Evolutionary conservation across 2,888 invertebrate genomes (phyloP).

Genomic region (Gonocerus acuteangulatus): DNA sequence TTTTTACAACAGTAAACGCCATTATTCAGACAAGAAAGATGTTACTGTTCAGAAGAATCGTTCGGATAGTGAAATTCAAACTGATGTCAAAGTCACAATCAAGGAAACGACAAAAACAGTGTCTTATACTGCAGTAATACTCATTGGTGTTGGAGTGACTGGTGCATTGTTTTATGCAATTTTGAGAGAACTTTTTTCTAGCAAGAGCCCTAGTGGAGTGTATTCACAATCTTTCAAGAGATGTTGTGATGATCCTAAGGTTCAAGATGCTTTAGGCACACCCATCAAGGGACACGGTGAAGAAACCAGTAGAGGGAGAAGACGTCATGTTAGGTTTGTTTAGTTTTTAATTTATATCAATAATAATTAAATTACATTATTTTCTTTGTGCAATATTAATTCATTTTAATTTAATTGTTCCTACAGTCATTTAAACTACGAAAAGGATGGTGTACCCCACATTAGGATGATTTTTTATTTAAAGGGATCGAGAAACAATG

Average conservation of each 20-base stretch:
- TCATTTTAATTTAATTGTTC: constrained; percentile 14
- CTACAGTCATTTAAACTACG: constrained; percentile 61
- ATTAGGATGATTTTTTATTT: constrained; percentile 87
- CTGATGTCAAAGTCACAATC: constrained; percentile 49
- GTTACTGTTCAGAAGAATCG: neutral
- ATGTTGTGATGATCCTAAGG: constrained; percentile 64
- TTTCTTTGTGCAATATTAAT: neutral
- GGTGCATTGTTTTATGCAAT: constrained; percentile 75
- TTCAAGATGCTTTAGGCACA: constrained; percentile 76
- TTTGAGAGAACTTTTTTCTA: constrained; percentile 78
- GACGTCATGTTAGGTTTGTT: constrained; percentile 64
- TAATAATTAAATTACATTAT: too few relatives aligned
- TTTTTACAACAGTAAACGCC: neutral
- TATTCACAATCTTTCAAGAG: constrained; percentile 70
- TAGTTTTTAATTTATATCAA: neutral
- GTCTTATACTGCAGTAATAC: constrained; percentile 73
- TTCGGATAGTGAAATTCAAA: constrained; percentile 18
- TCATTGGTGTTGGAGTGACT: constrained; percentile 72
- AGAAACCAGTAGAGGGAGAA: constrained; percentile 70
- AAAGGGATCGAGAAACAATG: constrained; percentile 72
- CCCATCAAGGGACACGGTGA: constrained; percentile 87
- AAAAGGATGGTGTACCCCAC: constrained; percentile 65
- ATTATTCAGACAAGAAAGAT: constrained; percentile 18
- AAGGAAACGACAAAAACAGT: constrained; percentile 86
- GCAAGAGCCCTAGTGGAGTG: constrained; percentile 76